Conservation (phyloP, 2,797 vertebrate genomes). For the Nyctalus aviator region DNA sequence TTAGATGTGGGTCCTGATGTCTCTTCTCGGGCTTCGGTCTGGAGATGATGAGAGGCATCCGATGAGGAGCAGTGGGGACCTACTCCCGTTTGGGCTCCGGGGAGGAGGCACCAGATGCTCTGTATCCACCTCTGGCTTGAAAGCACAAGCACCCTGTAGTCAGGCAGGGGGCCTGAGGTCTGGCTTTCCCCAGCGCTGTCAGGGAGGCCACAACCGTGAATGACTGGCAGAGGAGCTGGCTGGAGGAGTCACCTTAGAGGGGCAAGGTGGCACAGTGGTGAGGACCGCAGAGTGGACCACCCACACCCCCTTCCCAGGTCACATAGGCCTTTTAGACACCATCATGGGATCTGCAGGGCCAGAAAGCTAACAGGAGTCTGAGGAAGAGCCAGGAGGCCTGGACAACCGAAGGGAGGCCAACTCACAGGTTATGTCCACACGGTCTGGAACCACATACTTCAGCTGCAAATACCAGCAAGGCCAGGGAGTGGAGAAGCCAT, state of each 20-base stretch:
- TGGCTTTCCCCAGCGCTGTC: neutral
- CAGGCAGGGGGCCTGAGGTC: neutral
- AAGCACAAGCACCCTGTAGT: neutral
- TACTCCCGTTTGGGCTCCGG: neutral
- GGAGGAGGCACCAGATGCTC: neutral
- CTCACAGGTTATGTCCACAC: neutral
- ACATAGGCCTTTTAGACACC: neutral
- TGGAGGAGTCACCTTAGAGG: neutral
- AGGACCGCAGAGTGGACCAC: neutral
- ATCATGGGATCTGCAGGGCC: neutral
- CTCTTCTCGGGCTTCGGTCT: neutral
- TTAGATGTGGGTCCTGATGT: neutral
- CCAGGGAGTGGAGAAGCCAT: too few species aligned
- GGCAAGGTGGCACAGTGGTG: neutral
- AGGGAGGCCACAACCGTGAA: neutral
- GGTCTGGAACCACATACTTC: neutral
- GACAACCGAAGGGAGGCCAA: neutral
- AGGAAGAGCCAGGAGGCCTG: neutral
- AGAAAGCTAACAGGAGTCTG: neutral
- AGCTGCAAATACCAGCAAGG: neutral
- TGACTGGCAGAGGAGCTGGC: neutral
- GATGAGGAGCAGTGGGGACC: neutral
- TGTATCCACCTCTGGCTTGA: neutral
- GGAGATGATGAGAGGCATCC: neutral
- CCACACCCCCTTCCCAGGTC: accelerated